These are phyloP conservation scores for Xestia sexstrigata DNA, from an alignment of 2,888 invertebrate species.

Conservation along the genomic window DNA sequence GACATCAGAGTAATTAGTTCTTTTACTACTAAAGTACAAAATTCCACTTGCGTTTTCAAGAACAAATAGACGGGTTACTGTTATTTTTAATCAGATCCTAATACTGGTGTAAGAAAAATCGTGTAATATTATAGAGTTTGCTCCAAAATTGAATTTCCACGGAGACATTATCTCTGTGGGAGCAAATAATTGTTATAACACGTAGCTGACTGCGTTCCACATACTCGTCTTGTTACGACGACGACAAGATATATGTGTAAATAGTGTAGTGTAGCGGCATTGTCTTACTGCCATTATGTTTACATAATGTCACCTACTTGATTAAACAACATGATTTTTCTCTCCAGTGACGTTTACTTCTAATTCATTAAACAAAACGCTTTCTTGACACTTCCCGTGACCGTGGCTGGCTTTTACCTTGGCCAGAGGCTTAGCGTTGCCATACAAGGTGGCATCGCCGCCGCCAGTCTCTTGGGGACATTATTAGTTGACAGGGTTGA, in stretches of 20 bases:
- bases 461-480: no score
- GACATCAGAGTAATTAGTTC: no score
- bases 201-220: slow-evolving; percentile 41
- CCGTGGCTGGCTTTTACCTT: no score
- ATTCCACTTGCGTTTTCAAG: slow-evolving; percentile 1
- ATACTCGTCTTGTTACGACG: slow-evolving; percentile 41
- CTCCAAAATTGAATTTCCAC: slow-evolving; percentile 49
- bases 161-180: slow-evolving; percentile 19
- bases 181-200: slow-evolving; percentile 53
- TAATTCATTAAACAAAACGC: slow-evolving; percentile 1
- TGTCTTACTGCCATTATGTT: slow-evolving; percentile 47
- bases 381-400: background rate
- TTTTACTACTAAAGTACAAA: background rate
- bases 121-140: slow-evolving; percentile 15
- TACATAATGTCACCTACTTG: slow-evolving; percentile 36
- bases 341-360: background rate
- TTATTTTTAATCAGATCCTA: slow-evolving; percentile 14
- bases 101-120: slow-evolving; percentile 2
- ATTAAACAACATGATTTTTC: slow-evolving; percentile 28
- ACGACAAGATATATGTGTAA: slow-evolving; percentile 42
- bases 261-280: slow-evolving; percentile 43
- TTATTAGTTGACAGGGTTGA: no score
- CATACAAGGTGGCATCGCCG: no score
- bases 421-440: no score
- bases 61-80: background rate